These are phyloP conservation scores for Ophioninae sp. DNA, from an alignment of 2,888 invertebrate species.

Conservation along the genomic window DNA sequence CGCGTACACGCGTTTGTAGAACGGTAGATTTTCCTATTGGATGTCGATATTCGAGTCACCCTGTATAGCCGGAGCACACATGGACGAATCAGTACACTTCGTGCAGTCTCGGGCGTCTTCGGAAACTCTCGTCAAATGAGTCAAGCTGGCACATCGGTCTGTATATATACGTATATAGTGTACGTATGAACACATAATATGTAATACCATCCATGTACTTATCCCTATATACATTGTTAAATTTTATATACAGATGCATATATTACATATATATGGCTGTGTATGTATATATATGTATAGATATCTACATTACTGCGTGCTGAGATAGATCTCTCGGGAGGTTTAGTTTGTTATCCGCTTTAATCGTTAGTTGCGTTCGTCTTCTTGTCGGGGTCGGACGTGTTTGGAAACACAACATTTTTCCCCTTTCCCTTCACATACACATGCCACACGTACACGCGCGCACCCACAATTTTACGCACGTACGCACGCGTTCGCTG, in stretches of 20 bases:
- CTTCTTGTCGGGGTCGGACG: slow-evolving; percentile 60
- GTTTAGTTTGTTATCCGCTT: slow-evolving; percentile 65
- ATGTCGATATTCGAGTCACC: background rate
- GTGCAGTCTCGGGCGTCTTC: slow-evolving; percentile 45
- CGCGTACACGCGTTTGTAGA: too few relatives aligned
- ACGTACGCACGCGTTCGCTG: slow-evolving; percentile 7
- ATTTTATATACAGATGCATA: background rate
- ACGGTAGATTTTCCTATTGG: too few relatives aligned
- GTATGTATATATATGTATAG: slow-evolving; percentile 7
- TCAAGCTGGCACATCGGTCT: slow-evolving; percentile 17
- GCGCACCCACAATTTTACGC: background rate
- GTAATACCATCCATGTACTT: background rate
- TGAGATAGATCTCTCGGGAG: slow-evolving; percentile 58
- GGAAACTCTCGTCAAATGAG: slow-evolving; percentile 49
- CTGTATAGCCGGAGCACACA: background rate
- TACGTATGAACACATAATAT: slow-evolving; percentile 22
- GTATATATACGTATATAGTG: slow-evolving; percentile 19
- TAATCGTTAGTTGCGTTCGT: slow-evolving; percentile 65
- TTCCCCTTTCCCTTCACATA: background rate
- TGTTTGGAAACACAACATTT: slow-evolving; percentile 36
- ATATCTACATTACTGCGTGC: slow-evolving; percentile 50
- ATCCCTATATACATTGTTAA: slow-evolving; percentile 23
- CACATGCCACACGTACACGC: background rate
- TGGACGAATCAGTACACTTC: slow-evolving; percentile 1
- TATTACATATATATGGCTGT: slow-evolving; percentile 3